Base-by-base conservation (phyloP, 1,140 invertebrate genomes). In the Andricus grossulariae region DNA sequence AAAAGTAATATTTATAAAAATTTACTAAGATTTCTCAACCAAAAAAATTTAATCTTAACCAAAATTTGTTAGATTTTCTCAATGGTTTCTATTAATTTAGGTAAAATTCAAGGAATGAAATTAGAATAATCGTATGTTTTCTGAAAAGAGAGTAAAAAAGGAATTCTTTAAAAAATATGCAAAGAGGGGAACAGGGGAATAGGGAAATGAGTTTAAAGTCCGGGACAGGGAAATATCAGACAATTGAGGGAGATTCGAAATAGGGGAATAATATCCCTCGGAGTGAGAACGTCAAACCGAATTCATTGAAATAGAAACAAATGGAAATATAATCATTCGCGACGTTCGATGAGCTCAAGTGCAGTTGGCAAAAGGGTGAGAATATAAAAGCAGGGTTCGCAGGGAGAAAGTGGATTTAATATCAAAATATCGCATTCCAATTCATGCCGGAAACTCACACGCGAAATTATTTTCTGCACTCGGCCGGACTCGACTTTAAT, bases 401-500 rank as follows among this genome's bases (percentile, higher is more conserved):
- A 0, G 25, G 15, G 25, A 66, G 25, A 45, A 32, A 66, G 60
- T 45, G 60, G 25, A 66, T 39, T 66, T 39, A 66, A 66, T 66
- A 66, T 66, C 25, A 66, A 66, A 66, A 66, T 66, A 66, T 45
- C 25, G 21, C 60, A 66, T 66, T 66, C 60, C 60, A 39, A 66
- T 66, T 66, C 21, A 66, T 66, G 60, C 60, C 25, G 60, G 25
- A 66, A 66, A 66, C 25, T 66, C 60, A 25, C 32, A 66, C 60
- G 60, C 60, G 15, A 66, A 66, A 66, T 66, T 66, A 66, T 66
- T 66, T 66, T 66, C 25, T 45, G 32, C 60, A 66, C 15, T 66
- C 60, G 60, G n/a, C n/a, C 32, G 60, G 25, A 66, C 60, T 66
- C 60, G 39, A 66, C 60, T 66, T 66, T 66, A 66, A 66, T 66